Conservation (phyloP, 37 sponge, comb jelly and placozoan genomes). For the Spongilla lacustris region DNA sequence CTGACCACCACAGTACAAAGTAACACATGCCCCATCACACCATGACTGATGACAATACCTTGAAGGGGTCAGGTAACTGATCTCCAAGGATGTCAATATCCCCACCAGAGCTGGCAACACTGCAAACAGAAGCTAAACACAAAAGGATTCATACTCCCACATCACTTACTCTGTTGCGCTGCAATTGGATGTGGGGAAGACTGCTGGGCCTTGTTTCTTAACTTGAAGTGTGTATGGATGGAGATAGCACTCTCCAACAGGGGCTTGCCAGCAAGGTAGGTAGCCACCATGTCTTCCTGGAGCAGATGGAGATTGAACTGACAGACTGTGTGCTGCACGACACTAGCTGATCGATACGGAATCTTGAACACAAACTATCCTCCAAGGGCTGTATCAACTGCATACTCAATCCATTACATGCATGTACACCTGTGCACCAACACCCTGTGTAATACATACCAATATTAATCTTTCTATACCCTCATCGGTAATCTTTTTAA, state of each 20-base stretch:
- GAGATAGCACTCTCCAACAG: conserved; percentile 5
- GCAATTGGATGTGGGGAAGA: not conserved
- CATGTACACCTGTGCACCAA: too few species aligned
- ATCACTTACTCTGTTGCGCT: not conserved
- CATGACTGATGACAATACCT: too few species aligned
- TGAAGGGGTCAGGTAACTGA: too few species aligned
- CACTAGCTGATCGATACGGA: too few species aligned
- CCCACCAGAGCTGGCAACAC: conserved; percentile 1
- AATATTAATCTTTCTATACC: too few species aligned
- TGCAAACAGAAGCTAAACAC: not conserved
- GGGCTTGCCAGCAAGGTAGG: conserved; percentile 62
- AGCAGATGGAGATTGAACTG: conserved; percentile 52
- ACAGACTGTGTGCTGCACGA: not conserved
- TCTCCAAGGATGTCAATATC: not conserved
- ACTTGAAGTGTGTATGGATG: conserved; percentile 45
- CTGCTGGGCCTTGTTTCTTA: conserved; percentile 18
- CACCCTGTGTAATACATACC: too few species aligned
- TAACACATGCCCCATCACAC: too few species aligned
- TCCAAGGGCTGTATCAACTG: too few species aligned
- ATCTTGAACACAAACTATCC: too few species aligned
- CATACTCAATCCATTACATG: too few species aligned
- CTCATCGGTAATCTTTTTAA: too few species aligned
- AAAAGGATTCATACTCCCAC: not conserved
- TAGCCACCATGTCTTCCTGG: conserved; percentile 61
- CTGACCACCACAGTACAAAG: conserved; percentile 15